Evolutionary conservation across 2,113 vertebrate genomes (phyloP).

Genomic region (Toxotes jaculatrix): DNA sequence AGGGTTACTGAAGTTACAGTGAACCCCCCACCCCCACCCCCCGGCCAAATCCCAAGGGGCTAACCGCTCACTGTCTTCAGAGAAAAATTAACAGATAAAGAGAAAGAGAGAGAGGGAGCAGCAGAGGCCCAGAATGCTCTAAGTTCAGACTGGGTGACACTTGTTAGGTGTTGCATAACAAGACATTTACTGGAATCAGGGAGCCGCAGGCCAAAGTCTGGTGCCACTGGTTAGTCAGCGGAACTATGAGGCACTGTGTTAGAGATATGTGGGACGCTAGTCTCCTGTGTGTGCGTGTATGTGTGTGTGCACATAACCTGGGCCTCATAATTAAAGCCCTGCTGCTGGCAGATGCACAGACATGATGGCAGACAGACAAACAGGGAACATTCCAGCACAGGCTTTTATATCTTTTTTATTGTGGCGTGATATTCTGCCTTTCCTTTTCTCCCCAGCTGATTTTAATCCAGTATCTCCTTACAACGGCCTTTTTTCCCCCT

Average conservation of each 20-base stretch:
- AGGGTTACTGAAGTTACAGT: slow-evolving; percentile 27
- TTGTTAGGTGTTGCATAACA: slow-evolving; percentile 85
- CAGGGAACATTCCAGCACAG: slow-evolving; percentile 73
- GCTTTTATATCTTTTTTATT: slow-evolving; percentile 65
- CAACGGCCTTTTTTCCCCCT: background rate
- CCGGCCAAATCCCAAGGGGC: slow-evolving; percentile 24
- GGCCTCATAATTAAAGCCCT: slow-evolving; percentile 82
- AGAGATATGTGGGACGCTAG: slow-evolving; percentile 73
- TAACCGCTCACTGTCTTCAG: slow-evolving; percentile 44
- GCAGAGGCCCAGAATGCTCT: slow-evolving; percentile 47
- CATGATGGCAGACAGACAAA: slow-evolving; percentile 69
- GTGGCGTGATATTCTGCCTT: slow-evolving; percentile 37
- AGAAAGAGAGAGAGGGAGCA: slow-evolving; percentile 12
- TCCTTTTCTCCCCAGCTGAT: slow-evolving; percentile 48
- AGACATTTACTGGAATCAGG: slow-evolving; percentile 86
- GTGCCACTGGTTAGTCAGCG: slow-evolving; percentile 85
- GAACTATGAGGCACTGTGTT: slow-evolving; percentile 79
- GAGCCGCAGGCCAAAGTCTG: slow-evolving; percentile 84
- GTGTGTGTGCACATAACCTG: slow-evolving; percentile 65
- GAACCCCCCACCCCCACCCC: background rate
- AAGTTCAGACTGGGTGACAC: slow-evolving; percentile 83
- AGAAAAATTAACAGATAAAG: slow-evolving; percentile 39
- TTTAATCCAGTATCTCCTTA: slow-evolving; percentile 54
- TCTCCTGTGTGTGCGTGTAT: slow-evolving; percentile 40
- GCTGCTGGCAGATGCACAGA: slow-evolving; percentile 78